Evolutionary conservation across 2,888 invertebrate species (phyloP).

Genomic region (Zaprionus bogoriensis): DNA sequence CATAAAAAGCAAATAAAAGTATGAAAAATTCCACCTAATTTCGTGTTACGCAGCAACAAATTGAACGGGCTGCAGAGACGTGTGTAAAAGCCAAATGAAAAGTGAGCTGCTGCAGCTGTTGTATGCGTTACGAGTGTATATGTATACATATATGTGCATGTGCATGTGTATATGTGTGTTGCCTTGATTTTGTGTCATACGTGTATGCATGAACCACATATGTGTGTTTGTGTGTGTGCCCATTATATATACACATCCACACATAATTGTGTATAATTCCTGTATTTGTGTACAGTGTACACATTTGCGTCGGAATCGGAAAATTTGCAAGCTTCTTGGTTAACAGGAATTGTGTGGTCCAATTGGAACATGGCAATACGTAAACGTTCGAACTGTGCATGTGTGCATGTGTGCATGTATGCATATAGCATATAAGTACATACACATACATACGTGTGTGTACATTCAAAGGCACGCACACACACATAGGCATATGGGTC

Average conservation of each 20-base stretch:
- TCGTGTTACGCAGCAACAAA: conserved; percentile 12
- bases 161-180: conserved; percentile 32
- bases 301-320: conserved; percentile 4
- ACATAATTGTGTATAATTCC: conserved; percentile 36
- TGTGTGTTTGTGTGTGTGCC: conserved; percentile 32
- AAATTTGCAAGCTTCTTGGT: conserved; percentile 17
- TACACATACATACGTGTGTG: conserved; percentile 15
- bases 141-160: conserved; percentile 27
- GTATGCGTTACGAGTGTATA: conserved; percentile 39
- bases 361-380: conserved; percentile 37
- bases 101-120: conserved; percentile 58
- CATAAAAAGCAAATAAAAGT: conserved; percentile 37
- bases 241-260: conserved; percentile 23
- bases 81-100: conserved; percentile 44
- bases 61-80: conserved; percentile 9
- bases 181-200: conserved; percentile 52
- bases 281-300: conserved; percentile 18
- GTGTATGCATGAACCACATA: conserved; percentile 41
- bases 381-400: conserved; percentile 15
- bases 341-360: conserved; percentile 30
- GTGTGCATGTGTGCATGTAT: background rate
- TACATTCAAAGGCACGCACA: background rate
- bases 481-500: conserved; percentile 6
- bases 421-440: conserved; percentile 21
- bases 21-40: conserved; percentile 19